phyloP scores from a whole-genome alignment of 2,113 vertebrate genomes.

The Syngnathus floridae region DNA sequence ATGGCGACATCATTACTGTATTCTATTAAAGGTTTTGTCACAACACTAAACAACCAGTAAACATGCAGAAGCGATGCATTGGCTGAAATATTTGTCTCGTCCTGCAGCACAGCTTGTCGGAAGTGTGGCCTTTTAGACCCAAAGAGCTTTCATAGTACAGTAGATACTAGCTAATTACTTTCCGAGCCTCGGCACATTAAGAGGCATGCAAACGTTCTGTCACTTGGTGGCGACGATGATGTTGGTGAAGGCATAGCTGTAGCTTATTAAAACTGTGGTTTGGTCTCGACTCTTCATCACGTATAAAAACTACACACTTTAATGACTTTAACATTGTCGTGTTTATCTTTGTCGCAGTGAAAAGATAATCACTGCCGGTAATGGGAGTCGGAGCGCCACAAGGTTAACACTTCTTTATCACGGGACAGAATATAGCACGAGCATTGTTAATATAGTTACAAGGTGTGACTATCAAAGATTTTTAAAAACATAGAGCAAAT shows the following conservation, averaged over 20 bases:
- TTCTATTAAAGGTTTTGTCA: not conserved
- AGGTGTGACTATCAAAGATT: not conserved
- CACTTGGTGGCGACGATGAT: not conserved
- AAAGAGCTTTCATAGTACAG: not conserved
- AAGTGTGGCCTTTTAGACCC: not conserved
- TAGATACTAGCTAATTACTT: not conserved
- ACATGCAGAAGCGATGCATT: too few relatives aligned
- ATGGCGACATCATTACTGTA: too few relatives aligned
- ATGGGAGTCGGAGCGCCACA: too few relatives aligned
- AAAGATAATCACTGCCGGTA: not conserved
- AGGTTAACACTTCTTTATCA: not conserved
- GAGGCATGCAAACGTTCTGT: not conserved
- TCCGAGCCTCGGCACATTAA: not conserved
- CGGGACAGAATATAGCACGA: not conserved
- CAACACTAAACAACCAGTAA: not conserved
- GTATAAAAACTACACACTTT: not conserved
- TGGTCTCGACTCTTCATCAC: not conserved
- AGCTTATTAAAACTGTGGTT: slow-evolving; percentile 5
- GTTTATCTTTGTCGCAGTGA: not conserved
- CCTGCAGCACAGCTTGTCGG: not conserved
- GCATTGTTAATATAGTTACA: not conserved
- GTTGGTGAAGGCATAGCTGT: not conserved
- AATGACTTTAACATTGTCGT: not conserved
- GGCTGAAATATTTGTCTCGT: not conserved
- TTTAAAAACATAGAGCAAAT: not conserved